phyloP scores from a whole-genome alignment of 2,113 vertebrate genomes.

The Zosterops borbonicus region DNA sequence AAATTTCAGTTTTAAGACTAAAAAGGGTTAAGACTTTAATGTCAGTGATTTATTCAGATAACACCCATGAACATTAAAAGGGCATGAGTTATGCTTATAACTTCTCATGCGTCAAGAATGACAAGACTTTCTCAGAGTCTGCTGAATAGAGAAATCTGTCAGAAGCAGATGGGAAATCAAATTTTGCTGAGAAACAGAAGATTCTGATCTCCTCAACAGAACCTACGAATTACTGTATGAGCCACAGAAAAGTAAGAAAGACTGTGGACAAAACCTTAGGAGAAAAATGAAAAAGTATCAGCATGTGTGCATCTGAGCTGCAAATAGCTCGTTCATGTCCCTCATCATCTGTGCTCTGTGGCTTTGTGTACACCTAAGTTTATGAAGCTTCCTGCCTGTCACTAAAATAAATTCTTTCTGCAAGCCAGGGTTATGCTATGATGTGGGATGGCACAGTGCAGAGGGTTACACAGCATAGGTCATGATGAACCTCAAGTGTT shows the following conservation, averaged over 20 bases:
- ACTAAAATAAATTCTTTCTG: neutral
- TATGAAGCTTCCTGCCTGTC: neutral
- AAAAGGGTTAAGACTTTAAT: slow-evolving; percentile 32
- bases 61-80: slow-evolving; percentile 25
- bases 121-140: slow-evolving; percentile 10
- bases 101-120: neutral
- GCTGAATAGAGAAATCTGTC: neutral
- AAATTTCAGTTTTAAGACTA: slow-evolving; percentile 12
- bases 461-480: neutral
- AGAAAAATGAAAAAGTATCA: neutral
- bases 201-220: neutral
- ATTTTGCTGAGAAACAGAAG: slow-evolving; percentile 4
- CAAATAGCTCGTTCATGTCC: neutral
- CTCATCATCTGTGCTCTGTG: neutral
- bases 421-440: neutral
- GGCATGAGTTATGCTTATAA: neutral
- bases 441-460: neutral
- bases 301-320: neutral
- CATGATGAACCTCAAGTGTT: neutral
- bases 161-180: slow-evolving; percentile 31
- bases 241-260: neutral
- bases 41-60: slow-evolving; percentile 34
- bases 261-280: neutral
- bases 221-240: neutral
- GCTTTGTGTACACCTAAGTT: neutral